phyloP scores from a whole-genome alignment of 2,888 invertebrate species.

The Tetheella fluctuosa region DNA sequence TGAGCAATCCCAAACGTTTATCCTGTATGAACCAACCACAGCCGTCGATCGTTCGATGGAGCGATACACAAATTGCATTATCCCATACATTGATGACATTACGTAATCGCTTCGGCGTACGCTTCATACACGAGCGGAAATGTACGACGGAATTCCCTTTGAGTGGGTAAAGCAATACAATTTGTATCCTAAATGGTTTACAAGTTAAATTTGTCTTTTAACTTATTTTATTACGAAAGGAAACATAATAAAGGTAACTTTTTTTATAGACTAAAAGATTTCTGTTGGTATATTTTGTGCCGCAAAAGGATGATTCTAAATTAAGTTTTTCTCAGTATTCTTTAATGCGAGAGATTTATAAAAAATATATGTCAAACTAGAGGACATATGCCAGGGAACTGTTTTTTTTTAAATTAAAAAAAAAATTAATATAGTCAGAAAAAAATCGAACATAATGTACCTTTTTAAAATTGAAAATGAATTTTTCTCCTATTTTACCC shows the following conservation, averaged over 20 bases:
- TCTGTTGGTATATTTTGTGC: no score
- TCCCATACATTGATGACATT: constrained; percentile 8
- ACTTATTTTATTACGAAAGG: background rate
- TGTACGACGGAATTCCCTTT: constrained; percentile 4
- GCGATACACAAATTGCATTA: constrained; percentile 9
- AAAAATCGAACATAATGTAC: no score
- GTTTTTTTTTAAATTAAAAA: no score
- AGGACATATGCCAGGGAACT: no score
- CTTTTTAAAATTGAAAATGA: no score
- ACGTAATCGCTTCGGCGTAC: constrained; percentile 4
- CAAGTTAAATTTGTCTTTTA: background rate
- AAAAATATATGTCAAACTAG: no score
- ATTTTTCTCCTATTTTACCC: no score
- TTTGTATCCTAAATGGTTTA: background rate
- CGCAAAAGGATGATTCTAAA: no score
- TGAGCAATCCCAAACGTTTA: background rate
- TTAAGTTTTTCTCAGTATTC: no score
- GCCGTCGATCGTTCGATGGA: background rate
- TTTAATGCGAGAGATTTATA: no score
- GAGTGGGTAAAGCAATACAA: constrained; percentile 8
- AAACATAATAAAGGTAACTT: background rate
- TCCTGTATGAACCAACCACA: background rate
- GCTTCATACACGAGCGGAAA: constrained; percentile 5
- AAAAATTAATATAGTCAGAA: no score
- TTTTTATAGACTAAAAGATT: no score